Evolutionary conservation across 1,140 invertebrate genomes (phyloP).

Genomic region (Centruroides vittatus): DNA sequence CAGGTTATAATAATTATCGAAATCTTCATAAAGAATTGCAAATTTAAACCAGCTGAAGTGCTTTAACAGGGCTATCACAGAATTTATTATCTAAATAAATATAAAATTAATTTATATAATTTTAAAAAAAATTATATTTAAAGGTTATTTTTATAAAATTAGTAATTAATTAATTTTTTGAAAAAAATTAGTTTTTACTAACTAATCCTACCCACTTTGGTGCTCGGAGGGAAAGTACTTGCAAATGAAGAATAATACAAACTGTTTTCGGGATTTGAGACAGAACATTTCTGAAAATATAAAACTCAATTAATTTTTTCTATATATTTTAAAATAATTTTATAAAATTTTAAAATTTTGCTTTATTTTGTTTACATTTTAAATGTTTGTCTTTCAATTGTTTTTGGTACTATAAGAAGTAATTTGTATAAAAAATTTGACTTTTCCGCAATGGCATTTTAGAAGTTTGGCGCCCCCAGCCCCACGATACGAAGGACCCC

Average conservation of each 20-base stretch:
- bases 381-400: too few relatives aligned
- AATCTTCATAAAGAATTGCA: conserved; percentile 71
- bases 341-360: too few relatives aligned
- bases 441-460: too few relatives aligned
- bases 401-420: too few relatives aligned
- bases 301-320: conserved; percentile 1
- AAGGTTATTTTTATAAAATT: neutral
- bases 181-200: neutral
- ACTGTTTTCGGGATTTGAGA: conserved; percentile 61
- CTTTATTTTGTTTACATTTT: too few relatives aligned
- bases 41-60: conserved; percentile 91
- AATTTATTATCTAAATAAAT: conserved; percentile 65
- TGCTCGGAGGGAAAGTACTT: conserved; percentile 83
- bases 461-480: too few relatives aligned
- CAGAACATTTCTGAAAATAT: conserved; percentile 76
- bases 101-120: neutral
- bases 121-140: neutral
- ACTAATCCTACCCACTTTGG: conserved; percentile 44
- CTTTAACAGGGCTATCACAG: conserved; percentile 69
- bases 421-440: too few relatives aligned
- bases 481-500: too few relatives aligned
- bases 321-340: too few relatives aligned
- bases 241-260: conserved; percentile 72
- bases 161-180: neutral
- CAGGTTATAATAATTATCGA: conserved; percentile 35